Percentiles rank a stretch among this genome's conserved stretches.
These are phyloP conservation scores for Paedocypris micromegethes DNA, from an alignment of 2,797 vertebrate species.

Conservation along the genomic window DNA sequence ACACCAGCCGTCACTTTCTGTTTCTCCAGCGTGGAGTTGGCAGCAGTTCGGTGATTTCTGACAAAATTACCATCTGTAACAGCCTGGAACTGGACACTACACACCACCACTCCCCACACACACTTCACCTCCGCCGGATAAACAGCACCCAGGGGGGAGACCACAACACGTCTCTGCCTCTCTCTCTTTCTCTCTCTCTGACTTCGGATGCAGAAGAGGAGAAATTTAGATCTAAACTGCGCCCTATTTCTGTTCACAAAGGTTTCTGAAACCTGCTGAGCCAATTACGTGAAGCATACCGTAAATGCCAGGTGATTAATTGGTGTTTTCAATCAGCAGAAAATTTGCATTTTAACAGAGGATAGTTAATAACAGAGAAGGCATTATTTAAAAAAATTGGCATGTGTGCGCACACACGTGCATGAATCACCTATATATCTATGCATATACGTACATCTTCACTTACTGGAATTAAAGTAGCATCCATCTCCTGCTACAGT, in stretches of 20 bases:
- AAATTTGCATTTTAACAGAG: too few species aligned
- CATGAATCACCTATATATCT: too few species aligned
- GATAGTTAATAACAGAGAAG: too few species aligned
- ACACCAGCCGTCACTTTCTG: slow-evolving; percentile 13
- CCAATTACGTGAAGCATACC: neutral
- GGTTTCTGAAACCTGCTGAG: neutral
- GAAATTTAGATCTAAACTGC: slow-evolving; percentile 23
- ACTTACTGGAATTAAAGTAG: too few species aligned
- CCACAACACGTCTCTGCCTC: neutral
- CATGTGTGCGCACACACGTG: too few species aligned
- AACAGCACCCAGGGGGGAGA: slow-evolving; percentile 29
- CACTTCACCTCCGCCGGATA: slow-evolving; percentile 33
- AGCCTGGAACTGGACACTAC: slow-evolving; percentile 24
- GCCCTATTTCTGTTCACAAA: neutral
- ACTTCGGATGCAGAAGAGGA: slow-evolving; percentile 1
- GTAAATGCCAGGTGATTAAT: neutral
- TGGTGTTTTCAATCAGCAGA: too few species aligned
- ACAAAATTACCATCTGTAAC: slow-evolving; percentile 47
- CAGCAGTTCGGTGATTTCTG: slow-evolving; percentile 37
- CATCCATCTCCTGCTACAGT: too few species aligned
- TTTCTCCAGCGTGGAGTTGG: slow-evolving; percentile 28
- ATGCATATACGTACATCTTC: too few species aligned
- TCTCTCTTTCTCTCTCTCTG: slow-evolving; percentile 1
- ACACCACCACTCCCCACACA: slow-evolving; percentile 6
- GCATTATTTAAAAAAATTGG: too few species aligned